Evolutionary conservation across 2,888 invertebrate species (phyloP).

Genomic region (Lasioglossum morio): DNA sequence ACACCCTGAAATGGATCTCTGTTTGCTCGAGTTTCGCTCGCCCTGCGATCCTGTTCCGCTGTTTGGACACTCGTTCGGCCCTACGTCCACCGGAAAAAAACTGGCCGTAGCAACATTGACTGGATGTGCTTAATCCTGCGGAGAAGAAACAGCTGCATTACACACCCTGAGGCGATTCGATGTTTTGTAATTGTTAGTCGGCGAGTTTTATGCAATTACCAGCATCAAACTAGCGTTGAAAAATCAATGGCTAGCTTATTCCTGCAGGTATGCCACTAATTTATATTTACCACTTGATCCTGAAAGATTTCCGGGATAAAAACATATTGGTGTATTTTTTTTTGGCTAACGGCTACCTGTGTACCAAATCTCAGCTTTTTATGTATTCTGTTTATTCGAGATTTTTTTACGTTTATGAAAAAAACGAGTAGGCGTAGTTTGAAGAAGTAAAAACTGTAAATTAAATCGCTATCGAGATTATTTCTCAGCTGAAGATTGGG

Average conservation of each 20-base stretch:
- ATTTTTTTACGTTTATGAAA: background rate
- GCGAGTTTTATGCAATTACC: background rate
- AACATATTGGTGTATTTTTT: no score
- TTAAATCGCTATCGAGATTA: background rate
- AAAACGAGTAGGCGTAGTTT: background rate
- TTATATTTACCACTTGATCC: no score
- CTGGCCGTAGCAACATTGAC: background rate
- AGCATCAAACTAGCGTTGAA: no score
- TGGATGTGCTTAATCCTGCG: background rate
- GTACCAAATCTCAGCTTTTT: no score
- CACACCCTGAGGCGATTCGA: background rate
- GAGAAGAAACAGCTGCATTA: background rate
- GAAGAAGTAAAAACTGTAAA: background rate
- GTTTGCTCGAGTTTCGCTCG: background rate
- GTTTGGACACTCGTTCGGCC: background rate
- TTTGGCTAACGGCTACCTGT: no score
- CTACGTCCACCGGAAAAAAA: background rate
- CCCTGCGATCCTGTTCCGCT: background rate
- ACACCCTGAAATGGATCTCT: slow-evolving; percentile 4
- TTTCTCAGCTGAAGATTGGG: background rate
- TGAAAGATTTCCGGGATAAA: no score
- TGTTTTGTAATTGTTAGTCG: background rate
- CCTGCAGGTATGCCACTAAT: no score
- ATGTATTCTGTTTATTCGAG: no score
- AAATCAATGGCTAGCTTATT: no score